These are phyloP conservation scores for Axis porcinus DNA, from an alignment of 2,113 vertebrate genomes.

Conservation along the genomic window DNA sequence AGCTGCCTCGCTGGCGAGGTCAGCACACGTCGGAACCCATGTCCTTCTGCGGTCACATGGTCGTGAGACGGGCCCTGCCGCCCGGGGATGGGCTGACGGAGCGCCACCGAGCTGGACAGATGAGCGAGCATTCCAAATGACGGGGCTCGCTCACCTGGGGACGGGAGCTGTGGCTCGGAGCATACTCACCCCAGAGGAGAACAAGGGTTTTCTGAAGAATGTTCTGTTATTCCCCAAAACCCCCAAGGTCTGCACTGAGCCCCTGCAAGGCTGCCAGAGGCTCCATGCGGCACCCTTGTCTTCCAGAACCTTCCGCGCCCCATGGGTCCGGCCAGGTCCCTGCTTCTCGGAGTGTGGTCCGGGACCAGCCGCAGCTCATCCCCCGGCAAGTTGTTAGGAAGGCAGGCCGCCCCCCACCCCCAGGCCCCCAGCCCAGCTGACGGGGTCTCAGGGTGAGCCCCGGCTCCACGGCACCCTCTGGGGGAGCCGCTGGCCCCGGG, in stretches of 20 bases:
- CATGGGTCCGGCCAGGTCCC: neutral
- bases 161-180: rapidly evolving
- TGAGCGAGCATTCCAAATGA: neutral
- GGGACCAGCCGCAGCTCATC: neutral
- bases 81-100: too few relatives aligned
- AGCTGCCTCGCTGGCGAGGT: rapidly evolving
- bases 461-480: neutral
- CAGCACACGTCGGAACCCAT: rapidly evolving
- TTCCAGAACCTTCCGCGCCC: neutral
- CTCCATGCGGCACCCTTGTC: neutral
- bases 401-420: rapidly evolving
- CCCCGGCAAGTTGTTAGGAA: neutral
- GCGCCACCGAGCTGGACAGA: neutral
- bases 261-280: neutral
- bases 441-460: neutral
- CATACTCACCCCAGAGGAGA: neutral
- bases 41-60: rapidly evolving
- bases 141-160: rapidly evolving
- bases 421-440: neutral
- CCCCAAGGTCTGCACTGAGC: neutral
- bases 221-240: neutral
- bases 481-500: neutral
- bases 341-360: neutral
- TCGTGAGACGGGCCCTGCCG: rapidly evolving
- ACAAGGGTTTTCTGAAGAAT: neutral